These are phyloP conservation scores for Ischnura elegans DNA, from an alignment of 2,888 invertebrate species.

Conservation along the genomic window DNA sequence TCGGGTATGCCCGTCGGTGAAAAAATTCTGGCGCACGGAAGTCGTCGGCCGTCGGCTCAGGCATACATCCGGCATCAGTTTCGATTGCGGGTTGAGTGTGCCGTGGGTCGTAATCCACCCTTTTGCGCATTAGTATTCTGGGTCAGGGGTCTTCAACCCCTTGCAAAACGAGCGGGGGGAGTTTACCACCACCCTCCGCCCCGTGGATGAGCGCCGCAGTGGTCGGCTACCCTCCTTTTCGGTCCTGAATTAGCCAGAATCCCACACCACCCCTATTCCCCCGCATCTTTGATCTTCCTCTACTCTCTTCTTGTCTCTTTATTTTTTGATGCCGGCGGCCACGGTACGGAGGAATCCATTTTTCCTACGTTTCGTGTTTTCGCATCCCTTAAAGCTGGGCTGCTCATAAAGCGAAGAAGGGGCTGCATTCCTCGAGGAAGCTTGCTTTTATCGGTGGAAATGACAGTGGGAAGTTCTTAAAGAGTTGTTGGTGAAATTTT, in stretches of 20 bases:
- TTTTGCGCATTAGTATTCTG: not conserved
- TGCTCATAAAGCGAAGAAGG: not conserved
- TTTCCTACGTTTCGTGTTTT: not conserved
- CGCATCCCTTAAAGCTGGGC: not conserved
- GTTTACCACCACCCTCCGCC: not conserved
- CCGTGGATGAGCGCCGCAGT: not conserved
- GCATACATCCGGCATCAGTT: not conserved
- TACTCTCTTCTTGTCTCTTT: not conserved
- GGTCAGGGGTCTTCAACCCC: constrained; percentile 24
- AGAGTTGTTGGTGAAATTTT: too few species aligned
- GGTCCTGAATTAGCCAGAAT: not conserved
- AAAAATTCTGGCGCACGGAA: not conserved
- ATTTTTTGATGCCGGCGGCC: not conserved
- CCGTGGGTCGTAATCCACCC: not conserved
- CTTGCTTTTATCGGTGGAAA: too few species aligned
- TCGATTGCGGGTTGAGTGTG: not conserved
- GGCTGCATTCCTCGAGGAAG: not conserved
- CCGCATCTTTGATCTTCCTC: not conserved
- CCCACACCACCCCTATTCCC: not conserved
- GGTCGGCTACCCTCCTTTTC: not conserved
- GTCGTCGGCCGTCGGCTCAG: not conserved
- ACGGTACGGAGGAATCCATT: not conserved
- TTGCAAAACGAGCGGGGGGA: not conserved
- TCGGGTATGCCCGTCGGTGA: not conserved
- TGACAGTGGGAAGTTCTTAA: too few species aligned